A percentile compares a stretch with the other conserved stretches of the same genome.
phyloP scores from a whole-genome alignment of 30 jellyfish, hydroid and myxozoan species.

The Turritopsis rubra region DNA sequence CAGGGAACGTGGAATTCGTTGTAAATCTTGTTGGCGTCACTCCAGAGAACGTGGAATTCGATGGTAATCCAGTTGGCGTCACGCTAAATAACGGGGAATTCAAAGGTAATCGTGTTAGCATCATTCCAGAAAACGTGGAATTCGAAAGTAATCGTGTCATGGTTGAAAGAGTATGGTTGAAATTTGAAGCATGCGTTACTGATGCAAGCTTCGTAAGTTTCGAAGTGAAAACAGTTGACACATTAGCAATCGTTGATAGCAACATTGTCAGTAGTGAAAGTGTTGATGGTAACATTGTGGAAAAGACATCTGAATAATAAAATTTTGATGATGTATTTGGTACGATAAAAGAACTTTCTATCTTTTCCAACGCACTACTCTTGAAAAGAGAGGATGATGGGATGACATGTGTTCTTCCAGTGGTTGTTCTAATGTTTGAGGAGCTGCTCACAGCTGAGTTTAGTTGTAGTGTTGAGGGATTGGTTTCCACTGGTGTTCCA shows the following conservation, averaged over 20 bases:
- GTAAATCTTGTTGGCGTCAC: neutral
- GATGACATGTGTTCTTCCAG: neutral
- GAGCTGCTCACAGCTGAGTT: neutral
- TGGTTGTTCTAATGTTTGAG: neutral
- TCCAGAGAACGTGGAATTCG: neutral
- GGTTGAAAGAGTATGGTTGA: no score
- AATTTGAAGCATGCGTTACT: no score
- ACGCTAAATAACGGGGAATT: neutral
- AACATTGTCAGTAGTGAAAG: no score
- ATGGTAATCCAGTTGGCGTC: neutral
- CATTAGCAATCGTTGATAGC: no score
- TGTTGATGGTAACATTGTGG: no score
- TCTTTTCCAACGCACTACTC: neutral
- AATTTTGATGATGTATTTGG: neutral
- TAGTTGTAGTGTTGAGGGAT: neutral
- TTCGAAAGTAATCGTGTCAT: neutral
- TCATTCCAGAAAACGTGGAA: neutral
- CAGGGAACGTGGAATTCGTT: neutral
- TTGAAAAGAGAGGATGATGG: neutral
- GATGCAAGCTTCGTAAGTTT: no score
- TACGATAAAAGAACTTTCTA: no score
- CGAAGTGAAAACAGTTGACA: no score
- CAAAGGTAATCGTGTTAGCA: neutral
- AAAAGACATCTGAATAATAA: no score
- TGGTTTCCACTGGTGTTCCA: slow-evolving; percentile 74